Conservation (phyloP, 2,797 vertebrate species). For the Lerista edwardsae region DNA sequence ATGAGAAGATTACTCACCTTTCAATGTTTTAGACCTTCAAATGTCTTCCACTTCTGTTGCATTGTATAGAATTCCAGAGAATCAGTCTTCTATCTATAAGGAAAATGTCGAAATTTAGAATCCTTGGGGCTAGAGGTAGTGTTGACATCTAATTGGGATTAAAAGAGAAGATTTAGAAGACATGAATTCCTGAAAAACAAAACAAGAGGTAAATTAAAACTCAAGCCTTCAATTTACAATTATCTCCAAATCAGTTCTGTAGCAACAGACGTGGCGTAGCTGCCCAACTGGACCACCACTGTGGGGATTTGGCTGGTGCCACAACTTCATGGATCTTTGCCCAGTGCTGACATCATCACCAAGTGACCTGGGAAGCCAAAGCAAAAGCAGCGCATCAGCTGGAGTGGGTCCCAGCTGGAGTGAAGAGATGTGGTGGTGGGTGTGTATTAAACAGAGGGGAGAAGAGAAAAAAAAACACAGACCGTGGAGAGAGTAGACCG, state of each 20-base stretch:
- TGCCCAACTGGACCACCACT: background rate
- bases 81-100: background rate
- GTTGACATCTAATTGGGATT: background rate
- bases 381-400: too few relatives aligned
- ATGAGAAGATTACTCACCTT: background rate
- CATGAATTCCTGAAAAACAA: background rate
- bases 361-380: too few relatives aligned
- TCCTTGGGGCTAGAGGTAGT: background rate
- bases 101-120: background rate
- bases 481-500: too few relatives aligned
- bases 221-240: background rate
- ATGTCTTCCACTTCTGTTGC: background rate
- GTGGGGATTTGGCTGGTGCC: too few relatives aligned
- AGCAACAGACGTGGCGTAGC: background rate
- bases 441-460: too few relatives aligned
- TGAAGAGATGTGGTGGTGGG: too few relatives aligned
- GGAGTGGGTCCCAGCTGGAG: too few relatives aligned
- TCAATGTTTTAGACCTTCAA: background rate
- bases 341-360: too few relatives aligned
- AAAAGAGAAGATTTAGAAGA: background rate
- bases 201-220: background rate
- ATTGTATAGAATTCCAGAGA: background rate
- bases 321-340: too few relatives aligned
- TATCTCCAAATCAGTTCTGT: background rate
- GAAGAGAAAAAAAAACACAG: too few relatives aligned